Base-by-base conservation (phyloP, 2,113 vertebrate genomes). In the Polypterus bichir region DNA sequence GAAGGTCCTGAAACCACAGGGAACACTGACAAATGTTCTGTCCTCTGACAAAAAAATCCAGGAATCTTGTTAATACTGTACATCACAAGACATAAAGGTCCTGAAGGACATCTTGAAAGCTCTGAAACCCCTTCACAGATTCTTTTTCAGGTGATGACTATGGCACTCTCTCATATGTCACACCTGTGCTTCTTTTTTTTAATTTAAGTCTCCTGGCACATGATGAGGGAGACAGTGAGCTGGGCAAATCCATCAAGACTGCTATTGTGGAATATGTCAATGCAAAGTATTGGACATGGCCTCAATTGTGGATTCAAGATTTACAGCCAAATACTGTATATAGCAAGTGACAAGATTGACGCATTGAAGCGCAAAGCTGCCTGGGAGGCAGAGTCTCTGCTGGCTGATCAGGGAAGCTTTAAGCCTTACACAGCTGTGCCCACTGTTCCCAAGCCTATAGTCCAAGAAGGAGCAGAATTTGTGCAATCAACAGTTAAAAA, bases 221-320 rank as follows among this genome's bases (percentile, higher is more conserved):
- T 60, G 54, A 57, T 56, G 64, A 64, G 44, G 61, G 46, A 3
- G 57, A 69, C n/a, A 52, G n/a, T 55, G 61, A 61, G 60, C 58
- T 69, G 57, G 60, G 56, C 5, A 62, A 60, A 59, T 62, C 59
- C 4, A 65, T 65, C 54, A 68, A 68, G 57, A 65, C 60, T 57
- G 27, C 46, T 64, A 68, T 57, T 44, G 62, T 27, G 65, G 63
- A 11, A 49, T 58, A 62, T 9, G 59, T 56, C 64, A 62, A n/a
- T 55, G 52, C 57, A 62, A 63, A 53, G 45, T 66, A 47, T 69
- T 65, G 54, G 63, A 65, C 51, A 68, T 68, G 4, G 63, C 67
- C 7, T 65, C 63, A 46, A 49, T 69, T 59, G 48, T 61, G 61
- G 67, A 69, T 59, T 57, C 67, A 65, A 56, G 57, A 49, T 69